phyloP scores from a whole-genome alignment of 2,113 vertebrate genomes.

The Psammodynastes pulverulentus region DNA sequence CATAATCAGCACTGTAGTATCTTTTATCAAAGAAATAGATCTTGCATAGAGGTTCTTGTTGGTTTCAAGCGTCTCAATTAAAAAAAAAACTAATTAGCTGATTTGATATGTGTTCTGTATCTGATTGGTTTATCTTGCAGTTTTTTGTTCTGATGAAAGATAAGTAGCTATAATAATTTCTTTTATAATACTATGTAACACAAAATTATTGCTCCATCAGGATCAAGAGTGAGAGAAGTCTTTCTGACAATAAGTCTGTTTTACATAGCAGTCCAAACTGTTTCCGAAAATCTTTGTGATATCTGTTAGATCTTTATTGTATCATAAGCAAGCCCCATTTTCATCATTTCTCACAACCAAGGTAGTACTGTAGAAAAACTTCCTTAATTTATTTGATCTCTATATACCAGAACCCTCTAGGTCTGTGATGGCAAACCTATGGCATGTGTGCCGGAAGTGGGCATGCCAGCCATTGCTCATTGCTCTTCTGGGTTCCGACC shows the following conservation, averaged over 20 bases:
- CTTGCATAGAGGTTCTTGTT: not conserved
- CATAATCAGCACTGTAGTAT: not conserved
- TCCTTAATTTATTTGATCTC: conserved; percentile 25
- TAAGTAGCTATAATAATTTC: conserved; percentile 12
- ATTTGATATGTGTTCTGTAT: not conserved
- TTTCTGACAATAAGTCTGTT: not conserved
- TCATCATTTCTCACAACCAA: not conserved
- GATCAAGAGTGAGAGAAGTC: not conserved
- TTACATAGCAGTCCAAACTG: not conserved
- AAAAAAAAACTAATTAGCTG: not conserved
- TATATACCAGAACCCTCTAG: not conserved
- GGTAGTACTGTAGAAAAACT: not conserved
- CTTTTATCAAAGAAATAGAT: not conserved
- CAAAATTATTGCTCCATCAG: not conserved
- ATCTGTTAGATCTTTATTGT: conserved; percentile 12
- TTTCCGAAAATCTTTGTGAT: not conserved
- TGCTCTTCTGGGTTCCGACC: too few species aligned
- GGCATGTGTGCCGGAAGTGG: too few species aligned
- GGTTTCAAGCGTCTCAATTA: not conserved
- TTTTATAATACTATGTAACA: not conserved
- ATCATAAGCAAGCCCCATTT: not conserved
- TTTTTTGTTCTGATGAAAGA: not conserved
- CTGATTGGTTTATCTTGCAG: not conserved
- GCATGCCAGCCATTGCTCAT: too few species aligned
- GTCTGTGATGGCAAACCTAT: not conserved